These are phyloP conservation scores for Stegostoma tigrinum DNA, from an alignment of 2,113 vertebrate species.

Conservation along the genomic window DNA sequence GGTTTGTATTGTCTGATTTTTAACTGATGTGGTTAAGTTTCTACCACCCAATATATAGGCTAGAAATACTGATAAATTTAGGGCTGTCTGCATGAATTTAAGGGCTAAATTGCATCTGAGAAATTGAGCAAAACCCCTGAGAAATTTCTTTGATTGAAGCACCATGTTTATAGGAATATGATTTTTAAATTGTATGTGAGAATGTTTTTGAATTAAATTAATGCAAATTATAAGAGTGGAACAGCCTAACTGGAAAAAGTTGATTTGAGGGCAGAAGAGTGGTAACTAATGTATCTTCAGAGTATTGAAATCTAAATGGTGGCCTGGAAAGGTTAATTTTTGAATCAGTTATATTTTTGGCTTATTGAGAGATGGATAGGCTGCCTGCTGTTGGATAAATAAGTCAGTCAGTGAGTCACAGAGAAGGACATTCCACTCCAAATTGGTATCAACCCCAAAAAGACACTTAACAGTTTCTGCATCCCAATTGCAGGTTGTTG, in stretches of 20 bases:
- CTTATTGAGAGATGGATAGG: neutral
- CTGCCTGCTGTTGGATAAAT: neutral
- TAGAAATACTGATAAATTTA: neutral
- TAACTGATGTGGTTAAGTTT: neutral
- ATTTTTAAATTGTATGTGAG: neutral
- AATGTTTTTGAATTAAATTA: neutral
- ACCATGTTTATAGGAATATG: neutral
- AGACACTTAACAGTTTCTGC: no score
- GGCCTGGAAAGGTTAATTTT: neutral
- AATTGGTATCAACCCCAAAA: no score
- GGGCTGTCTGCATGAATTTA: neutral
- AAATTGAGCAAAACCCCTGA: neutral
- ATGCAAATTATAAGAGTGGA: neutral
- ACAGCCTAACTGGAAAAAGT: neutral
- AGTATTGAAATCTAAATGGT: neutral
- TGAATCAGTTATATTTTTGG: neutral
- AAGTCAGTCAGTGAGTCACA: no score
- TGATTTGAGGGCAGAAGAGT: neutral
- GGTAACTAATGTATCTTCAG: neutral
- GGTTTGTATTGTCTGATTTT: neutral
- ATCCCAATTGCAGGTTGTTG: no score
- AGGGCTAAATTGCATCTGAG: neutral
- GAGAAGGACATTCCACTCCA: no score
- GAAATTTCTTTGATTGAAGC: neutral
- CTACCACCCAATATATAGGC: neutral